Evolutionary conservation across 2,113 vertebrate genomes (phyloP), one percentile per base, ranked within the genome.

Genomic region (Nyctibius bracteatus): DNA sequence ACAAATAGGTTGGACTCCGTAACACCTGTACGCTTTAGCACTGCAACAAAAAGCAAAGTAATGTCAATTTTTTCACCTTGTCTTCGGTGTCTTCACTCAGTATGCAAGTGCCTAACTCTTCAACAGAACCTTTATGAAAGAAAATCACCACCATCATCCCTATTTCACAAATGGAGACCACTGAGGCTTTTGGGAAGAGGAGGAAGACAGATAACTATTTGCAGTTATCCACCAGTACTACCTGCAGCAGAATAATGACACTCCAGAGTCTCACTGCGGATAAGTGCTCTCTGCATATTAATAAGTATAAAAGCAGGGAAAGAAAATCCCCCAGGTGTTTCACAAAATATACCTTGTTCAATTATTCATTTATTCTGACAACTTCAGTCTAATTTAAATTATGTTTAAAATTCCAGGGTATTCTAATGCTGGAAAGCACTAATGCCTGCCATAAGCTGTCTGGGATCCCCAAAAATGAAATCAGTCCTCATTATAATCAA

Each of bases 311-410:
- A 88, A 95, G 37, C 23, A 66, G 33, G 24, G 65, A 70, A 88
- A 73, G 71, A 94, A 95, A 93, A 92, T 66, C 35, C 54, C 49
- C 8, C 28, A 86, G 73, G 30, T 67, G 19, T 47, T 95, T 74
- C 63, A 84, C 23, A 81, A 81, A 95, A 81, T 39, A 67, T 59
- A 71, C 20, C 33, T 92, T 12, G 6, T 81, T 91, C 68, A 88
- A 46, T 91, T 89, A 89, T 94, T 92, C 55, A 92, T 78, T 94
- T 92, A 86, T 79, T 81, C 93, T 79, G 77, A 67, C 35, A 89
- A 79, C 39, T 81, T 86, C 61, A 55, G 46, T 81, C 84, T 91
- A 89, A 78, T 91, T 93, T 80, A 95, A 91, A 96, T 78, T 58
- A 61, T 6, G 23, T 82, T 70, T 92, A 91, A 94, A 81, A 75